Conservation (phyloP, 2,888 invertebrate genomes). For the Eupithecia exiguata region DNA sequence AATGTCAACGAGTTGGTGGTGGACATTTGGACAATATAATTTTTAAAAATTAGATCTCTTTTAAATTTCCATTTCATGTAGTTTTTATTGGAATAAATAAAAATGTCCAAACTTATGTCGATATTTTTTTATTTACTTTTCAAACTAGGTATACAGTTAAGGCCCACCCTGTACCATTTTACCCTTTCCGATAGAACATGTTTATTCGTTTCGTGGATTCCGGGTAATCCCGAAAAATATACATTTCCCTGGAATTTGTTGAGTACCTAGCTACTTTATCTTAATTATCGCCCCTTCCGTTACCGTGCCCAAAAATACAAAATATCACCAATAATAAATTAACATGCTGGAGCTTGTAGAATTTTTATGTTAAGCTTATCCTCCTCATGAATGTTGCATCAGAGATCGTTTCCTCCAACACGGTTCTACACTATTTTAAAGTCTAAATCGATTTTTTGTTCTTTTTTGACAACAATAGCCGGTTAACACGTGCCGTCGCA, state of each 20-base stretch:
- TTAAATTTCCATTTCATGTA: too few species aligned
- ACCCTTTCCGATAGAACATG: conserved; percentile 28
- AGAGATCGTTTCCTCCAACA: conserved; percentile 17
- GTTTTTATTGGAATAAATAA: too few species aligned
- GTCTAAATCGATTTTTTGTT: conserved; percentile 33
- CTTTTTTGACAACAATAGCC: conserved; percentile 46
- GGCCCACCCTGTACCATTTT: too few species aligned
- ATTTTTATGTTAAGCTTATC: conserved; percentile 2
- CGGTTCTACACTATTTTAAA: conserved; percentile 32
- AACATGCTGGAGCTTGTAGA: conserved; percentile 4
- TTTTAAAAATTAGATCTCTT: too few species aligned
- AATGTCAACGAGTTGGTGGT: too few species aligned
- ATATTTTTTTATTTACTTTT: too few species aligned
- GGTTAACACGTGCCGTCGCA: conserved; percentile 49
- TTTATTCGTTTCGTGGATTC: conserved; percentile 27
- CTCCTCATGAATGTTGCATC: conserved; percentile 26
- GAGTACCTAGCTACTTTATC: background rate
- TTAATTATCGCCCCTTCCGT: conserved; percentile 3
- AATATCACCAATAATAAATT: conserved; percentile 3
- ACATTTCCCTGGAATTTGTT: conserved; percentile 6
- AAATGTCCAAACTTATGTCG: too few species aligned
- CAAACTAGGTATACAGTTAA: too few species aligned
- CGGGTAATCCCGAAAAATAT: conserved; percentile 21
- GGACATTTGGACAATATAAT: too few species aligned
- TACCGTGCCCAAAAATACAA: background rate